A percentile compares a stretch with the other conserved stretches of the same genome.
Conservation (phyloP, 2,888 invertebrate genomes). For the Drosophila tanythrix region DNA sequence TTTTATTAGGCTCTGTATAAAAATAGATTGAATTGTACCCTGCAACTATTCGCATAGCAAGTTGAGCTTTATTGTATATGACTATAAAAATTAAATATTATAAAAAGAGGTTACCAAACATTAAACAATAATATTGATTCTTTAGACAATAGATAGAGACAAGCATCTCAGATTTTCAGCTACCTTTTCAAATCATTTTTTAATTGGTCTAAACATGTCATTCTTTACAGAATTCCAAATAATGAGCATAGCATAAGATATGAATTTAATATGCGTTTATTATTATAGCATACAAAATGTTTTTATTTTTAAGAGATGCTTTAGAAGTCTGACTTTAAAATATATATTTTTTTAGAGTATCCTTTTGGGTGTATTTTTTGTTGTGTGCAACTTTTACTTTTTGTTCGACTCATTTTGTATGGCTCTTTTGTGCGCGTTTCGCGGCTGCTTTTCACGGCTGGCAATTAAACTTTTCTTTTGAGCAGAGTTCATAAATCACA, state of each 20-base stretch:
- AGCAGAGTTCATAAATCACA: slow-evolving; percentile 79
- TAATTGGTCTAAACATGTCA: neutral
- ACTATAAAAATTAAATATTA: too few relatives aligned
- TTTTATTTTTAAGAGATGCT: neutral
- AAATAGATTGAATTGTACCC: neutral
- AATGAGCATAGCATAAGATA: neutral
- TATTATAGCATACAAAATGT: neutral
- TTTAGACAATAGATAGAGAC: too few relatives aligned
- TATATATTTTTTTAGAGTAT: slow-evolving; percentile 17
- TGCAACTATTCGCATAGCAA: neutral
- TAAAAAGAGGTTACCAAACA: too few relatives aligned
- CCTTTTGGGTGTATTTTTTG: neutral
- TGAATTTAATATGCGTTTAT: neutral
- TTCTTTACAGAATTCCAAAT: neutral
- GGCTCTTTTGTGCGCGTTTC: slow-evolving; percentile 47
- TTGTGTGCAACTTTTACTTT: slow-evolving; percentile 28
- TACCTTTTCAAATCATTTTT: neutral
- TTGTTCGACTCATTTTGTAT: slow-evolving; percentile 38
- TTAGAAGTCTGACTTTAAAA: neutral
- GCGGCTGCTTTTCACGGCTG: slow-evolving; percentile 76
- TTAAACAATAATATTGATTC: too few relatives aligned
- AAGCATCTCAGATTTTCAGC: too few relatives aligned
- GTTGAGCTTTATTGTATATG: too few relatives aligned
- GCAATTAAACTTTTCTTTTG: slow-evolving; percentile 81
- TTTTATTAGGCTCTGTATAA: neutral